Evolutionary conservation across 1,140 invertebrate species (phyloP), one percentile per base, ranked within the genome.

Genomic region (Musca domestica): DNA sequence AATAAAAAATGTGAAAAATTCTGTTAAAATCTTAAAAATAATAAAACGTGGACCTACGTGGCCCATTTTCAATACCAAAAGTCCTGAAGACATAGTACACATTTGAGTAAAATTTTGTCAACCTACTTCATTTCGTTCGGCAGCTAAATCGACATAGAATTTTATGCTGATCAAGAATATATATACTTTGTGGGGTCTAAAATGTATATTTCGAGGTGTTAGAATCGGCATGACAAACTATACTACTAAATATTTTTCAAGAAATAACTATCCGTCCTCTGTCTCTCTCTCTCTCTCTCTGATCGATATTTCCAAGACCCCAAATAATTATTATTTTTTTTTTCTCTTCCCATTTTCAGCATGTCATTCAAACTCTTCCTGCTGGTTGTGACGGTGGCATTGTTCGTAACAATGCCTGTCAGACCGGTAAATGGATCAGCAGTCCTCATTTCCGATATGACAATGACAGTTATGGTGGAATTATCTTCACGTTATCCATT

Each of bases 391-490:
- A 54, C 73, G 47, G 15, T 74, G 56, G 48, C 67, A 54, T 34
- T 74, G 66, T 68, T 76, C 22, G 48, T 49, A 7, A 19, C 48
- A 15, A 67, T 52, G 10, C 66, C 56, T 15, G 27, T 67, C 10
- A 20, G 52, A 67, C 9, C 41, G 9, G 46, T 25, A 6, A 20
- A 41, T 15, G 70, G 75, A 22, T 81, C 82, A 27, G 83, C 81
- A 0, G 87, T 88, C 4, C 75, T 88, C 7, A 86, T 88, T n/a
- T 85, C 87, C 1, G 87, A 89, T 69, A 82, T 84, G 68, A 85
- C 84, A 2, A 88, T 89, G 87, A 85, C 87, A 10, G 85, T 83
- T 56, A 89, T 89, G 88, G 85, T 89, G 25, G 87, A 88, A 74
- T 70, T 89, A 2, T 87, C 86, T 14, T 83, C 87, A 6, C 83